A percentile compares a stretch with the other conserved stretches of the same genome.
phyloP scores from a whole-genome alignment of 1,140 invertebrate genomes.

The Drosophila albomicans region DNA sequence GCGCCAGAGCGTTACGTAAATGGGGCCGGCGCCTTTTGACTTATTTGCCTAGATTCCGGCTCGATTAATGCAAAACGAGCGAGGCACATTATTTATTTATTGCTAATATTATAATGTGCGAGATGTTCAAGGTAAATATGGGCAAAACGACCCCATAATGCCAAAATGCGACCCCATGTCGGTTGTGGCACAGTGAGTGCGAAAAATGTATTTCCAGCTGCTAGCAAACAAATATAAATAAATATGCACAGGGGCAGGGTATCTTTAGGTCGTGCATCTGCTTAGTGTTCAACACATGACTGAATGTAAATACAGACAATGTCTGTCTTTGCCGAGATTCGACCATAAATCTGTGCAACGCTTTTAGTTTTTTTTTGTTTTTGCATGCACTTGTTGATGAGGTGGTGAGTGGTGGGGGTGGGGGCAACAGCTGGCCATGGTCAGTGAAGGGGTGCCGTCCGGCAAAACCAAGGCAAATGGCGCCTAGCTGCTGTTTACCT shows the following conservation, averaged over 20 bases:
- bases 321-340: slow-evolving; percentile 54
- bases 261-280: slow-evolving; percentile 7
- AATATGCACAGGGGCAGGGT: slow-evolving; percentile 2
- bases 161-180: too few species aligned
- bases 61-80: slow-evolving; percentile 40
- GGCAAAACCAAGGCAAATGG: slow-evolving; percentile 63
- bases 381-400: slow-evolving; percentile 45
- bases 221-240: neutral
- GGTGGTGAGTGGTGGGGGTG: slow-evolving; percentile 14
- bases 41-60: slow-evolving; percentile 20
- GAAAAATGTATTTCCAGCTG: neutral
- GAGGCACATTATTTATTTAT: slow-evolving; percentile 26
- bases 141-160: slow-evolving; percentile 7
- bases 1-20: slow-evolving; percentile 76
- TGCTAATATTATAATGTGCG: slow-evolving; percentile 20
- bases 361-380: slow-evolving; percentile 40
- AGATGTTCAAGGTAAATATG: slow-evolving; percentile 9
- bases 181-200: neutral
- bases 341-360: slow-evolving; percentile 66
- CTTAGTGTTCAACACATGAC: neutral
- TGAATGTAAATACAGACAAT: slow-evolving; percentile 24
- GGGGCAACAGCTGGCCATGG: slow-evolving; percentile 28
- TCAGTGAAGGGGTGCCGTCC: slow-evolving; percentile 37
- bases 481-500: slow-evolving; percentile 69
- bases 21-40: slow-evolving; percentile 48